Percentiles rank a stretch among this genome's conserved stretches.
phyloP scores from a whole-genome alignment of 2,888 invertebrate genomes.

The Pteria penguin region DNA sequence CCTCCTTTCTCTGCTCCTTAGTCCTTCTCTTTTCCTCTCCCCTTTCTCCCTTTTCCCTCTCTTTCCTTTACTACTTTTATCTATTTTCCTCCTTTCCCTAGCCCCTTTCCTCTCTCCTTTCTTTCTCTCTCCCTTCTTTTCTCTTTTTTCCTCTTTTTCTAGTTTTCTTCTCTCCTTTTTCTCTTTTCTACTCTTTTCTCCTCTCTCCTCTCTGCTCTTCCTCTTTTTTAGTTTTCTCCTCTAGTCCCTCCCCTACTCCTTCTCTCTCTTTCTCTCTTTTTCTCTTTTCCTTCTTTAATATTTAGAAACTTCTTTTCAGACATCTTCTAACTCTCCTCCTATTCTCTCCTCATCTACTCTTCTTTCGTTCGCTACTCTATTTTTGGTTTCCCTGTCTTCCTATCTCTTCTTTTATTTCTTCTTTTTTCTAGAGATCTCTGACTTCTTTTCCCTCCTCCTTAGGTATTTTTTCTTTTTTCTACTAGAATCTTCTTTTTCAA shows the following conservation, averaged over 20 bases:
- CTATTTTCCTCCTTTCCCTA: not conserved
- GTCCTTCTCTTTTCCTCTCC: not conserved
- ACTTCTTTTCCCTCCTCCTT: not conserved
- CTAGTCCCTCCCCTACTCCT: not conserved
- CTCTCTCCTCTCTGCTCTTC: not conserved
- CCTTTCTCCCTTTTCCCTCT: not conserved
- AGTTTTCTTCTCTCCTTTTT: not conserved
- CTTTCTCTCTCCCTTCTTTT: not conserved
- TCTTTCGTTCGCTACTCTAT: not conserved
- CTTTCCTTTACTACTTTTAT: not conserved
- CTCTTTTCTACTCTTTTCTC: not conserved
- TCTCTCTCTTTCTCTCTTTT: not conserved
- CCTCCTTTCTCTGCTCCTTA: too few relatives aligned
- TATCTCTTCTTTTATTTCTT: not conserved
- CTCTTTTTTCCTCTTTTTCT: not conserved
- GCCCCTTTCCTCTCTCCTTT: not conserved
- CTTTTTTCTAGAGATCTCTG: not conserved
- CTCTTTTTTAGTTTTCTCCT: not conserved
- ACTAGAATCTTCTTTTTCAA: not conserved
- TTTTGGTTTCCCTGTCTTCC: not conserved
- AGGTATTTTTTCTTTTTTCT: too few relatives aligned
- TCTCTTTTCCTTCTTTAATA: not conserved
- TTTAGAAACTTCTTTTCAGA: not conserved
- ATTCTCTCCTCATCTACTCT: not conserved
- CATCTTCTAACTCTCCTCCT: not conserved